Percentiles rank a stretch among this genome's conserved stretches.
Conservation (phyloP, 2,888 invertebrate species). For the Rhaphigaster nebulosa region DNA sequence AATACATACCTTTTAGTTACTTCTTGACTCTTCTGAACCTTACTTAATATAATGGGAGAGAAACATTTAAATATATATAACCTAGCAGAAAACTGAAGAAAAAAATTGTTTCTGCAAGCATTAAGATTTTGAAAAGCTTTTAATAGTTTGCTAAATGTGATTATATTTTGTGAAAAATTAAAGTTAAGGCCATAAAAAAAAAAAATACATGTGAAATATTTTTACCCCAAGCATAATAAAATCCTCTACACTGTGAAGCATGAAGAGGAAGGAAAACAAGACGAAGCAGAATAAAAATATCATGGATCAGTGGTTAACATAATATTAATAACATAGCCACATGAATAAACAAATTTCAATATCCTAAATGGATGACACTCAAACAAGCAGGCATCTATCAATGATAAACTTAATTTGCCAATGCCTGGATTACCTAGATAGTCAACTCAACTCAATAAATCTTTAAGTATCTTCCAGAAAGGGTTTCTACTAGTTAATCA, state of each 20-base stretch:
- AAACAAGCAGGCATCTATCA: too few relatives aligned
- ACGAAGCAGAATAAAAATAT: neutral
- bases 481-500: too few relatives aligned
- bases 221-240: neutral
- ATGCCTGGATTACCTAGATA: too few relatives aligned
- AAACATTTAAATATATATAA: neutral
- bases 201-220: too few relatives aligned
- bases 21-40: neutral
- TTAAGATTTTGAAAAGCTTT: neutral
- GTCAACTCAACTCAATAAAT: too few relatives aligned
- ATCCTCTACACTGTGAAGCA: too few relatives aligned
- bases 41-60: neutral
- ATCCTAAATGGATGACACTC: too few relatives aligned
- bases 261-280: neutral
- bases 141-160: neutral
- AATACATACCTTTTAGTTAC: neutral
- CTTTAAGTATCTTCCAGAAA: too few relatives aligned
- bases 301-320: neutral
- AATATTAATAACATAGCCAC: neutral
- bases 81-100: neutral
- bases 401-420: too few relatives aligned
- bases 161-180: neutral
- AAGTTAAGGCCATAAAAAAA: neutral
- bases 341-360: neutral
- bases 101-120: neutral